These are phyloP conservation scores for Babyrousa celebensis DNA, from an alignment of 2,797 vertebrate species.

Conservation along the genomic window DNA sequence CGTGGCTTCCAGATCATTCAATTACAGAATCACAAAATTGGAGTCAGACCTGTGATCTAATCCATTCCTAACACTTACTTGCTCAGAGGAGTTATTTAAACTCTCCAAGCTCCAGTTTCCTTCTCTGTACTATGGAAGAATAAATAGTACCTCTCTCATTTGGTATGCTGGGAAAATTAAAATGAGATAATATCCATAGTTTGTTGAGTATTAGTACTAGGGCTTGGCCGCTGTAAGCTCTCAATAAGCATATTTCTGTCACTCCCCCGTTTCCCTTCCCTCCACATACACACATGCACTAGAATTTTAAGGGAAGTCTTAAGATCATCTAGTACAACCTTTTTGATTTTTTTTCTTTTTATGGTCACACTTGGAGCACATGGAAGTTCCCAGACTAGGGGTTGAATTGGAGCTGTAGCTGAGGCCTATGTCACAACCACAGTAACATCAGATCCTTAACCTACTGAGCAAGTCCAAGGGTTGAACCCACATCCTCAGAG, in stretches of 20 bases:
- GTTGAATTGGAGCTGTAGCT: too few species aligned
- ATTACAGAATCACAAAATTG: slow-evolving; percentile 30
- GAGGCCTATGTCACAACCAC: too few species aligned
- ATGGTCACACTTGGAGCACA: too few species aligned
- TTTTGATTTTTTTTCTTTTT: background rate
- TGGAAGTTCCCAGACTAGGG: too few species aligned
- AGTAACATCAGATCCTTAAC: too few species aligned
- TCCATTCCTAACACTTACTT: background rate
- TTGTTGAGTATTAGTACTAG: background rate
- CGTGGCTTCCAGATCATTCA: background rate
- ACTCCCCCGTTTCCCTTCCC: background rate
- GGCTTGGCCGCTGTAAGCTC: background rate
- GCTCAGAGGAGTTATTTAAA: background rate
- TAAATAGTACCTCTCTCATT: background rate
- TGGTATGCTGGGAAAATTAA: background rate
- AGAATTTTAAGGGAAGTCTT: background rate
- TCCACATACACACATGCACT: background rate
- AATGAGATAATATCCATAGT: background rate
- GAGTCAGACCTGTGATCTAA: background rate
- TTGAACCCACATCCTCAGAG: too few species aligned
- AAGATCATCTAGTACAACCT: background rate
- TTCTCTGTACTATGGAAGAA: background rate
- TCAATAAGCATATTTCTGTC: background rate
- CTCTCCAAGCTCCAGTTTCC: background rate
- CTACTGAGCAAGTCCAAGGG: too few species aligned